phyloP scores from a whole-genome alignment of 2,113 vertebrate genomes.

The Austrofundulus limnaeus region DNA sequence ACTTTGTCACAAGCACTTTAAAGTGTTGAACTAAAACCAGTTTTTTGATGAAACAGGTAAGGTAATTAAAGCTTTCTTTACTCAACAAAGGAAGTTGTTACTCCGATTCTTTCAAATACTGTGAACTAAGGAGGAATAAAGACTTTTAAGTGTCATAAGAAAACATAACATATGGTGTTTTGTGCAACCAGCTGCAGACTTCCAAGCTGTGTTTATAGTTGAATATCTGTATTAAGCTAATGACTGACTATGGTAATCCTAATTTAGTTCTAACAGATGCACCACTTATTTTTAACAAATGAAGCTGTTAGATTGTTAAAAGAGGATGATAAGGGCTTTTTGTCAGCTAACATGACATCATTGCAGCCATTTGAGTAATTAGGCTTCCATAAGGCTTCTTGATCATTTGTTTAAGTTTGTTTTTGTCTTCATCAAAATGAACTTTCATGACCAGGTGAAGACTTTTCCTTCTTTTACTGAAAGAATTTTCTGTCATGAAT shows the following conservation, averaged over 20 bases:
- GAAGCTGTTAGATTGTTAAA: slow-evolving; percentile 1
- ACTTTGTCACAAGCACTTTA: no score
- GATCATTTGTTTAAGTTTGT: background rate
- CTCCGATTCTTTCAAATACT: background rate
- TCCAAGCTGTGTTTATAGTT: slow-evolving; percentile 7
- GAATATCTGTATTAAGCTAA: slow-evolving; percentile 23
- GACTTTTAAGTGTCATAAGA: background rate
- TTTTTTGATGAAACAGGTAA: background rate
- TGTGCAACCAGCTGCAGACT: background rate
- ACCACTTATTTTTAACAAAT: slow-evolving; percentile 1
- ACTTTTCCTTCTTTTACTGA: background rate
- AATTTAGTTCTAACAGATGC: background rate
- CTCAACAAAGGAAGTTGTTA: background rate
- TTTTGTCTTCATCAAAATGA: background rate
- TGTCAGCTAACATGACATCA: background rate
- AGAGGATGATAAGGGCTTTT: background rate
- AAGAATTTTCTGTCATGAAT: background rate
- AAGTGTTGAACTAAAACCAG: background rate
- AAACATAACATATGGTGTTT: background rate
- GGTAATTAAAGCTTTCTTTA: background rate
- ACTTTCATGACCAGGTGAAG: background rate
- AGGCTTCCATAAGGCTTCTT: background rate
- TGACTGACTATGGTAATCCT: slow-evolving; percentile 16
- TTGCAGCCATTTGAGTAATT: background rate
- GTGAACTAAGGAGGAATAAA: background rate